phyloP scores from a whole-genome alignment of 2,113 vertebrate species.

The Corythoichthys intestinalis region DNA sequence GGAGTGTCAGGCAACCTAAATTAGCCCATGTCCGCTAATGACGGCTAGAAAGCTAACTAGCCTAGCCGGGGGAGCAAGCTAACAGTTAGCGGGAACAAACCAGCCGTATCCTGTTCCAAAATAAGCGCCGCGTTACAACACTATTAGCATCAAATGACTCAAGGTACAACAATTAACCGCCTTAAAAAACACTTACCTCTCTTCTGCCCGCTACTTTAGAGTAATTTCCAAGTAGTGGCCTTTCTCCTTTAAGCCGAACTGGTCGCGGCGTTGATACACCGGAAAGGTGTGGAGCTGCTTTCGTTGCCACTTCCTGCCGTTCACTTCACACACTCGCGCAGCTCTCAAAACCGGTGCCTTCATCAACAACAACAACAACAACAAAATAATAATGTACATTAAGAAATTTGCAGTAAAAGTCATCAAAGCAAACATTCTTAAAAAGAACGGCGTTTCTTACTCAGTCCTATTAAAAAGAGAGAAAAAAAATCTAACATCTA shows the following conservation, averaged over 20 bases:
- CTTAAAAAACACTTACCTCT: constrained; percentile 45
- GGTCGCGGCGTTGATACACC: constrained; percentile 64
- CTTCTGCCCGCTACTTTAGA: constrained; percentile 32
- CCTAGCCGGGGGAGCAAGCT: constrained; percentile 41
- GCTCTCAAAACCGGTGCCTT: background rate
- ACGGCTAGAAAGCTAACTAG: constrained; percentile 58
- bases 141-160: background rate
- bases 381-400: background rate
- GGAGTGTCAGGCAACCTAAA: constrained; percentile 63
- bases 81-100: constrained; percentile 44
- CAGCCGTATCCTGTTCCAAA: constrained; percentile 16
- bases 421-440: background rate
- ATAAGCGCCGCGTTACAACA: background rate
- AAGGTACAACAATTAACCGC: background rate
- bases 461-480: background rate
- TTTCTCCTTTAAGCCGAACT: constrained; percentile 61
- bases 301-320: constrained; percentile 68
- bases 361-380: too few species aligned
- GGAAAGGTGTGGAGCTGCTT: constrained; percentile 78
- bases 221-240: constrained; percentile 43
- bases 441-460: background rate
- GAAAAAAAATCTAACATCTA: background rate
- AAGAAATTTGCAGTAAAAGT: background rate
- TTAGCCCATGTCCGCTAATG: constrained; percentile 56
- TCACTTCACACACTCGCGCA: constrained; percentile 38